A percentile compares a stretch with the other conserved stretches of the same genome.
Conservation (phyloP, 2,797 vertebrate species). For the Anomalospiza imberbis region DNA sequence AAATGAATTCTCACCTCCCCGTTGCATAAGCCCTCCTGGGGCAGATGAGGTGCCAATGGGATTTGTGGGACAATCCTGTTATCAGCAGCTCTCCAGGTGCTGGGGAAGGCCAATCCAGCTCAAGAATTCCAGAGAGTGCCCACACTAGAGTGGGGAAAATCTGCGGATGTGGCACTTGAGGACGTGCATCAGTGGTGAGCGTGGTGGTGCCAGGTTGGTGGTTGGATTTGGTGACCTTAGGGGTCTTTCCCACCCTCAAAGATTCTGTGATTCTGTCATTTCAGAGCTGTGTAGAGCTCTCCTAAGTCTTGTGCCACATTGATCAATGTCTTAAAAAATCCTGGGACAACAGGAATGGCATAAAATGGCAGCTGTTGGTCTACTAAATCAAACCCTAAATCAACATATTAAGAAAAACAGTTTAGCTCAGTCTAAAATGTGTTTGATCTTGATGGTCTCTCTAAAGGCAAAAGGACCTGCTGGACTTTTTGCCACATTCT, state of each 20-base stretch:
- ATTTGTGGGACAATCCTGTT: not conserved
- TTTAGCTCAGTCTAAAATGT: not conserved
- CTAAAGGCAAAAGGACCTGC: not conserved
- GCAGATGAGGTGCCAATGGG: not conserved
- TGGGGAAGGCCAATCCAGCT: not conserved
- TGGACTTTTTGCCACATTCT: not conserved
- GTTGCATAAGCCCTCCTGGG: not conserved
- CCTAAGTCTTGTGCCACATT: rapidly evolving
- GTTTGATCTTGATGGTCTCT: not conserved
- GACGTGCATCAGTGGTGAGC: rapidly evolving
- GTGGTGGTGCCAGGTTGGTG: not conserved
- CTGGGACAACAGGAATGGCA: not conserved
- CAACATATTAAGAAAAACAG: not conserved
- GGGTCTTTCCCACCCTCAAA: not conserved
- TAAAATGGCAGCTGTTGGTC: not conserved
- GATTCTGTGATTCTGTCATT: not conserved
- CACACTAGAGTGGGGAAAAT: too few species aligned
- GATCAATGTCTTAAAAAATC: not conserved
- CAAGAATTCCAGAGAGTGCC: rapidly evolving
- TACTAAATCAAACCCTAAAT: not conserved
- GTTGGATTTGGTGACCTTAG: not conserved
- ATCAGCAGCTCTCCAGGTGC: not conserved
- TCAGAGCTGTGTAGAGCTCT: not conserved
- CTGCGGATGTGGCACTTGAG: not conserved
- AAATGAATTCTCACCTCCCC: conserved; percentile 32